Conservation (phyloP, 2,888 invertebrate species). For the Tachystola acroxantha region DNA sequence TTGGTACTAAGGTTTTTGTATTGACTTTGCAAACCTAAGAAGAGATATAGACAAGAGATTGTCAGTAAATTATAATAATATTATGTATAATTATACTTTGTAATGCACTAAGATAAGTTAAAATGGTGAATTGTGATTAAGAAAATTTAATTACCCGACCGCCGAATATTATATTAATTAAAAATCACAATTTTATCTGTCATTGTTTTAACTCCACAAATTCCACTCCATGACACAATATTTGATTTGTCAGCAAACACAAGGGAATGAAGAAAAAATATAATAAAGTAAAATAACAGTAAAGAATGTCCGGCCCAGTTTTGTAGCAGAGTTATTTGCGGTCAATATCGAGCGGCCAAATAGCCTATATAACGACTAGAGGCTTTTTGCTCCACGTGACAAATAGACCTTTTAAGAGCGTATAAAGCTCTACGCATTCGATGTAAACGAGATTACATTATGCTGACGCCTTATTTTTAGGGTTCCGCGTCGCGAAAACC, state of each 20-base stretch:
- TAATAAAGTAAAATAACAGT: slow-evolving; percentile 10
- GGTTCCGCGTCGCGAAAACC: neutral
- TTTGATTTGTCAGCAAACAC: neutral
- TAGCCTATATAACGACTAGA: slow-evolving; percentile 22
- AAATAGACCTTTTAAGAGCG: slow-evolving; percentile 38
- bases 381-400: slow-evolving; percentile 36
- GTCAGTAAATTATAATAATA: no score
- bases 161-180: no score
- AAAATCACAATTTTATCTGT: no score
- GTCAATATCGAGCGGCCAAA: slow-evolving; percentile 1
- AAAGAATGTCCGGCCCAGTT: slow-evolving; percentile 5
- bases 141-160: no score
- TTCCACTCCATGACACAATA: no score
- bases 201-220: no score
- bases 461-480: slow-evolving; percentile 12
- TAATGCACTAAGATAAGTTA: no score
- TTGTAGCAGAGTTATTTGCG: slow-evolving; percentile 4
- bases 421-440: slow-evolving; percentile 19
- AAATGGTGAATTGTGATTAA: no score
- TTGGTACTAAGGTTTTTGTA: no score
- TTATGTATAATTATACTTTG: no score
- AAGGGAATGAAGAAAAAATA: neutral
- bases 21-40: no score
- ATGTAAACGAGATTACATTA: slow-evolving; percentile 20
- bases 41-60: no score